Percentiles rank a stretch among this genome's conserved stretches.
phyloP scores from a whole-genome alignment of 2,797 vertebrate genomes.

The Coranthus polyacanthus region DNA sequence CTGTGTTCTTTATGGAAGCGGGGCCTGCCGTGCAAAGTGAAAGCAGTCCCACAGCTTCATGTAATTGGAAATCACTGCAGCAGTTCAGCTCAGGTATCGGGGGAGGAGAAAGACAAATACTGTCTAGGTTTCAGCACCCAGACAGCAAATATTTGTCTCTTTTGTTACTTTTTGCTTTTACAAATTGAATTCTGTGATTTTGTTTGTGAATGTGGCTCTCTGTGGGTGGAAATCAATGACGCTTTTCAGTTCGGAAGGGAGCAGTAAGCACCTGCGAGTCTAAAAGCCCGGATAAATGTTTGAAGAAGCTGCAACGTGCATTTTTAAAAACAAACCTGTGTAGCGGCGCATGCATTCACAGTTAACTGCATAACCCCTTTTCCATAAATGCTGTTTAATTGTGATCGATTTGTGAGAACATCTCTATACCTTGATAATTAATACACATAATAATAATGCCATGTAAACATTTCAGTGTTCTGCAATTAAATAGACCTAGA shows the following conservation, averaged over 20 bases:
- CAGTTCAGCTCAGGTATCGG: slow-evolving; percentile 46
- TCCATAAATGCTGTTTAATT: slow-evolving; percentile 51
- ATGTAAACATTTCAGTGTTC: slow-evolving; percentile 37
- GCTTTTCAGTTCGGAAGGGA: slow-evolving; percentile 13
- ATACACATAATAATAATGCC: slow-evolving; percentile 30
- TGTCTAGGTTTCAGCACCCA: slow-evolving; percentile 19
- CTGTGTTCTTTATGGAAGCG: slow-evolving; percentile 41
- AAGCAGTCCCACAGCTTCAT: slow-evolving; percentile 51
- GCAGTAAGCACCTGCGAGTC: slow-evolving; percentile 18
- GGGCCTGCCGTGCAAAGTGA: slow-evolving; percentile 34
- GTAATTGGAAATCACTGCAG: slow-evolving; percentile 64
- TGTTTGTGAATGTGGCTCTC: slow-evolving; percentile 35
- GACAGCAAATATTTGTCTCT: slow-evolving; percentile 55
- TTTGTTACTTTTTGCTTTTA: slow-evolving; percentile 26
- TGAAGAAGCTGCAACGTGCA: slow-evolving; percentile 24
- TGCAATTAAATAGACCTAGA: slow-evolving; percentile 5
- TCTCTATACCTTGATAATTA: slow-evolving; percentile 8
- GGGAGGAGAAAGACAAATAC: slow-evolving; percentile 47
- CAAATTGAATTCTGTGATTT: slow-evolving; percentile 54
- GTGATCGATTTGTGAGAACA: slow-evolving; percentile 38
- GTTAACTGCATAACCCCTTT: slow-evolving; percentile 31
- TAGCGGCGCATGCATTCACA: neutral
- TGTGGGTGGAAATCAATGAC: slow-evolving; percentile 40
- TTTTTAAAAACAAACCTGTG: slow-evolving; percentile 35
- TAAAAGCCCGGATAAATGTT: slow-evolving; percentile 1